Conservation (phyloP, 2,113 vertebrate species). For the Enhydra lutris region DNA sequence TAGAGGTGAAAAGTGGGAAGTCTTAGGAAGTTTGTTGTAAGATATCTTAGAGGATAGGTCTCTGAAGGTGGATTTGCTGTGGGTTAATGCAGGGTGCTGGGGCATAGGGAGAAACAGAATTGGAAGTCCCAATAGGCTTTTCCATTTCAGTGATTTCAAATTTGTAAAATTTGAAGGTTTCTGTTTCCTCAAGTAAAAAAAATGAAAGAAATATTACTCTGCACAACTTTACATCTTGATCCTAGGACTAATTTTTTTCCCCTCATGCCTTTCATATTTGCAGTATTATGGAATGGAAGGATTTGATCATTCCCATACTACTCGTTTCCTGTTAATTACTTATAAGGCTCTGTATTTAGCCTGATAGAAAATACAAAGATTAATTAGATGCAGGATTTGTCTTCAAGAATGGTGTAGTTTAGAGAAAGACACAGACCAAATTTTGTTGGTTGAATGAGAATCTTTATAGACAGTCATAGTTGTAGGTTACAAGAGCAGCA, state of each 20-base stretch:
- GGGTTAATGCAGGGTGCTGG: not conserved
- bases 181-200: not conserved
- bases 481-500: not conserved
- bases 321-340: not conserved
- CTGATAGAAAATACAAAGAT: not conserved
- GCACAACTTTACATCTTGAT: not conserved
- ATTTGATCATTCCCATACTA: not conserved
- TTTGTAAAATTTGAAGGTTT: not conserved
- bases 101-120: not conserved
- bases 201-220: not conserved
- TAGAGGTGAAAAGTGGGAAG: not conserved
- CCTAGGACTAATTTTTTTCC: not conserved
- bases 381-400: not conserved
- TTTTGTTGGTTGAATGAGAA: not conserved
- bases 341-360: not conserved
- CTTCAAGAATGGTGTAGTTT: not conserved
- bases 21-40: not conserved
- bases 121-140: not conserved
- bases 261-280: not conserved
- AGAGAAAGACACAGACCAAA: not conserved
- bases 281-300: not conserved
- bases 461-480: not conserved
- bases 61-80: not conserved
- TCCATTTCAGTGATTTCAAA: not conserved
- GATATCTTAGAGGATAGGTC: not conserved